Base-by-base conservation (phyloP, 2,888 invertebrate genomes). In the Caradrina kadenii region DNA sequence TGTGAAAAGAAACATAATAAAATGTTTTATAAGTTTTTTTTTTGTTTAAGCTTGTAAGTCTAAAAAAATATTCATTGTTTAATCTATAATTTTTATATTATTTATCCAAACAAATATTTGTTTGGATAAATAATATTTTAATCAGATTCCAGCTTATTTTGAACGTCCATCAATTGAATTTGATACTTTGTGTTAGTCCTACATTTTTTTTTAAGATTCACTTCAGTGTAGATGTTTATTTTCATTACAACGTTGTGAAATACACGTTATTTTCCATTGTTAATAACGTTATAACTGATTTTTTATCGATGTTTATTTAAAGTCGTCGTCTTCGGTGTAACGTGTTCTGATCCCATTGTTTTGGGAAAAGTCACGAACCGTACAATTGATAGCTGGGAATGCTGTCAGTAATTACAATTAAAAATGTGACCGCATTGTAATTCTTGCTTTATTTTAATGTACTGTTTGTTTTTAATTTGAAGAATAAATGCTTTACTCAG, bases 311-410 rank as follows among this genome's bases (percentile, higher is more conserved):
- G 88, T 92, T 92, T 92, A 90, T 92, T 90, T 89, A 84, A 89
- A 90, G 89, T 89, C 87, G 83, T 73, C 79, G 84, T 92, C 90
- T 91, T 87, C 85, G 82, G 81, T 89, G 84, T 85, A 88, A 90
- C 90, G 85, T 82, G 69, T 70, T 73, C 39, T 93, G 90, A 96
- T 90, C 93, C 94, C 81, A 87, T 90, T 95, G 95, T 96, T 95
- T 94, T 94, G 89, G 86, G 77, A 88, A 91, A 94, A 94, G 94
- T 94, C 95, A 96, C 95, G 95, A 86, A 87, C 91, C 39, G 73
- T 79, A 78, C 90, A 87, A 93, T 91, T 92, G 92, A 93, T 91
- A 83, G 90, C 87, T 77, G 74, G 71, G 81, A 85, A 88, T 87
- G 85, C 74, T 83, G 82, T 88, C 86, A 81, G 86, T 88, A 88